Conservation (phyloP, 2,113 vertebrate genomes). For the Cyprinodon brontotheroides region DNA sequence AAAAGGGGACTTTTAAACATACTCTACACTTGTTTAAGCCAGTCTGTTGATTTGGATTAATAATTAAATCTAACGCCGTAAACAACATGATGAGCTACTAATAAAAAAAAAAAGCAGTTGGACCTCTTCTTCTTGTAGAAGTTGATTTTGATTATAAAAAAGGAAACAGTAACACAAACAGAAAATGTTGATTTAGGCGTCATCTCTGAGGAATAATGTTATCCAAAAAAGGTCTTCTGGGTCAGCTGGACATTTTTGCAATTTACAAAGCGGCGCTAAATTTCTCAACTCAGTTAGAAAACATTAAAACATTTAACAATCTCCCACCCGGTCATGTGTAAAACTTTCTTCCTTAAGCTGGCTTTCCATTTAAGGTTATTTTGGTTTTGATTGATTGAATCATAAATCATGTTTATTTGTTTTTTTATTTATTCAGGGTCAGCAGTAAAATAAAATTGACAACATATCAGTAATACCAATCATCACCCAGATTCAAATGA, state of each 20-base stretch:
- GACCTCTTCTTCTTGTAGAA: not conserved
- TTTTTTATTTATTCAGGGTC: not conserved
- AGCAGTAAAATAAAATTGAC: too few relatives aligned
- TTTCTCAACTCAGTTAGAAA: slow-evolving; percentile 39
- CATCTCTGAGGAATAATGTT: not conserved
- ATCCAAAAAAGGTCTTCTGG: slow-evolving; percentile 11
- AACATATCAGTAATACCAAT: too few relatives aligned
- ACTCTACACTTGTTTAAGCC: too few relatives aligned
- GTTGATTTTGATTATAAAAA: not conserved
- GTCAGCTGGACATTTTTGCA: slow-evolving; percentile 21
- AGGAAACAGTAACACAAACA: not conserved
- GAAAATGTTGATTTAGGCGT: not conserved
- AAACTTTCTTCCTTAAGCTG: slow-evolving; percentile 17
- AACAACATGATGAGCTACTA: not conserved
- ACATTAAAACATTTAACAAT: slow-evolving; percentile 22
- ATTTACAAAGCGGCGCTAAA: slow-evolving; percentile 40
- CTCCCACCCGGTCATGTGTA: not conserved
- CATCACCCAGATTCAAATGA: too few relatives aligned
- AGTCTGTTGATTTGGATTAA: not conserved
- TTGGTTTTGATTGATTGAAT: not conserved
- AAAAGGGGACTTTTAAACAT: too few relatives aligned
- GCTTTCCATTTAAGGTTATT: not conserved
- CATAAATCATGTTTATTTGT: not conserved
- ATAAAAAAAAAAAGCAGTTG: not conserved
- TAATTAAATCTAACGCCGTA: not conserved